These are phyloP conservation scores for Pogonus chalceus DNA, from an alignment of 1,140 invertebrate genomes.

Conservation along the genomic window DNA sequence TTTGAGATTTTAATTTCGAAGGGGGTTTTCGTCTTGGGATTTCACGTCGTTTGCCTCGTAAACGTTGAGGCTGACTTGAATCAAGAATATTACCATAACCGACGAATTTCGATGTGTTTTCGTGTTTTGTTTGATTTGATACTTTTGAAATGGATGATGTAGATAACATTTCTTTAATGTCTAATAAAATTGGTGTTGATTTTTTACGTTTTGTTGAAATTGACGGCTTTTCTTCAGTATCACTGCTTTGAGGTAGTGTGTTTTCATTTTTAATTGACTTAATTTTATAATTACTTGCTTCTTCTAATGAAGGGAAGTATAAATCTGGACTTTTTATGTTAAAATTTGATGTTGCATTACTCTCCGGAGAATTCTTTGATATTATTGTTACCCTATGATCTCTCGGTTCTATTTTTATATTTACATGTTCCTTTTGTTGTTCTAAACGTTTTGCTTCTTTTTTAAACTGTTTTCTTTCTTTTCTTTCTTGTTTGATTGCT, in stretches of 20 bases:
- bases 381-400: neutral
- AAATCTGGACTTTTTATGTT: neutral
- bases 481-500: neutral
- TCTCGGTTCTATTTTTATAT: neutral
- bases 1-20: constrained; percentile 12
- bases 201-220: too few species aligned
- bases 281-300: neutral
- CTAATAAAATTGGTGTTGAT: too few species aligned
- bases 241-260: neutral
- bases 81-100: constrained; percentile 14
- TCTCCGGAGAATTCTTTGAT: neutral
- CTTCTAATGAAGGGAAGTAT: neutral
- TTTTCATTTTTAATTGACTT: neutral
- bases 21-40: constrained; percentile 10
- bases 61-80: constrained; percentile 11
- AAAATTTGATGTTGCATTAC: neutral
- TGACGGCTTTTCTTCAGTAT: neutral
- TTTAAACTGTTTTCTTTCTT: constrained; percentile 6
- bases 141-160: neutral
- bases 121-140: neutral
- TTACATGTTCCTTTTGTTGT: neutral
- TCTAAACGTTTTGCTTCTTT: neutral
- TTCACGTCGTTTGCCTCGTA: constrained; percentile 12
- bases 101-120: neutral
- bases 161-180: too few species aligned